Conservation (phyloP, 1,140 invertebrate species). For the Camponotus pennsylvanicus region DNA sequence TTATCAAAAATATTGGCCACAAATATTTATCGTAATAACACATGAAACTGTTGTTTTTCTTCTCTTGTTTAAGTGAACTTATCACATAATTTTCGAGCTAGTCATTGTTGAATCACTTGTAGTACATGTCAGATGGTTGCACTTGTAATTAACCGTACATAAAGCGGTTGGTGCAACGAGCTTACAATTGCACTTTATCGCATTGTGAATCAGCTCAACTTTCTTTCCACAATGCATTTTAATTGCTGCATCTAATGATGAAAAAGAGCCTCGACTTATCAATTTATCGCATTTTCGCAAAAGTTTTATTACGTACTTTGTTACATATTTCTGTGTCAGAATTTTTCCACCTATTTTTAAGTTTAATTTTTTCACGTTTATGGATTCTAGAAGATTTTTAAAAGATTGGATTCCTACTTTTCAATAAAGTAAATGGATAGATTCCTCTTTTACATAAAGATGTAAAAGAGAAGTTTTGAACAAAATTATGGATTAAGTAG, state of each 20-base stretch:
- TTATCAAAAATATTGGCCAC: constrained; percentile 8
- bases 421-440: no score
- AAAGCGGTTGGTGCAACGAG: constrained; percentile 18
- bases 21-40: constrained; percentile 24
- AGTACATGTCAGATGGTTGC: constrained; percentile 69
- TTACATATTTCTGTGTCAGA: no score
- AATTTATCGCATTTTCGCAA: not conserved
- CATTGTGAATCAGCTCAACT: not conserved
- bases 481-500: no score
- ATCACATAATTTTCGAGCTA: constrained; percentile 37
- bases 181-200: constrained; percentile 1
- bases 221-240: constrained; percentile 7
- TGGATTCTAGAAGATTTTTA: not conserved
- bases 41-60: constrained; percentile 42
- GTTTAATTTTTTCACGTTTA: not conserved
- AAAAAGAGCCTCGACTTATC: not conserved
- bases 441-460: no score
- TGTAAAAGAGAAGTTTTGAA: no score
- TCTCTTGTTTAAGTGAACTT: constrained; percentile 25
- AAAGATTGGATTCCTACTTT: no score
- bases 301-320: not conserved
- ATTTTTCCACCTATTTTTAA: no score
- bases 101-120: constrained; percentile 61
- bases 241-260: not conserved
- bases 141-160: constrained; percentile 52